Base-by-base conservation (phyloP, 2,113 vertebrate genomes). In the Petaurus breviceps region DNA sequence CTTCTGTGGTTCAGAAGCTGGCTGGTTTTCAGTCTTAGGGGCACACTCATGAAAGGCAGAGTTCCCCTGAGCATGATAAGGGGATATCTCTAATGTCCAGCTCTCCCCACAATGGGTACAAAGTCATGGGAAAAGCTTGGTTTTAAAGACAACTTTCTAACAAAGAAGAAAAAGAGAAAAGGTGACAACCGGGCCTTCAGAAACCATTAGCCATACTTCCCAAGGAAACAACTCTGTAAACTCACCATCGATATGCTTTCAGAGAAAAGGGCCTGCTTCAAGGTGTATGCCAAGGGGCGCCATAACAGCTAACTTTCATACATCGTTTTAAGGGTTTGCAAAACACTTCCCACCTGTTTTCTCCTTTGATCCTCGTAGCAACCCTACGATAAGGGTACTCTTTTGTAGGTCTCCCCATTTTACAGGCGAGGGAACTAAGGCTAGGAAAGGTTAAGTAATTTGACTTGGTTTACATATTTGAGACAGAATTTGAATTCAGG, bases 1-100 rank as follows among this genome's bases (percentile, higher is more conserved):
- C 90, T 68, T 54, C 2, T 95, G 89, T 90, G 77, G 94, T 28
- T 10, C 24, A 90, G 94, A 95, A 52, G 91, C 91, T 25, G 92
- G 95, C 91, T 90, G 43, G 92, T 61, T 95, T 57, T 93, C 96
- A 95, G 95, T 92, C 90, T 94, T 91, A n/a, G 11, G 53, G 96
- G 95, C 94, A 92, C 96, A 93, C 24, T n/a, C n/a, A 31, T 31
- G 89, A 91, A 84, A 96, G 89, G 89, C 26, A 90, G 7, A 1
- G 0, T n/a, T 16, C 51, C 6, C 0, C 93, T 28, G 90, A 22
- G 57, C 95, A 89, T 0, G 68, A 26, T 23, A 19, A 68, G 96
- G 94, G 54, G 43, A 61, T 93, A 92, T 93, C 92, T 92, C 93
- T 37, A 5, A 2, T 92, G 43, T 3, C 92, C 25, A 2, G n/a